phyloP scores from a whole-genome alignment of 2,797 vertebrate genomes.

The Poecilia velifera region DNA sequence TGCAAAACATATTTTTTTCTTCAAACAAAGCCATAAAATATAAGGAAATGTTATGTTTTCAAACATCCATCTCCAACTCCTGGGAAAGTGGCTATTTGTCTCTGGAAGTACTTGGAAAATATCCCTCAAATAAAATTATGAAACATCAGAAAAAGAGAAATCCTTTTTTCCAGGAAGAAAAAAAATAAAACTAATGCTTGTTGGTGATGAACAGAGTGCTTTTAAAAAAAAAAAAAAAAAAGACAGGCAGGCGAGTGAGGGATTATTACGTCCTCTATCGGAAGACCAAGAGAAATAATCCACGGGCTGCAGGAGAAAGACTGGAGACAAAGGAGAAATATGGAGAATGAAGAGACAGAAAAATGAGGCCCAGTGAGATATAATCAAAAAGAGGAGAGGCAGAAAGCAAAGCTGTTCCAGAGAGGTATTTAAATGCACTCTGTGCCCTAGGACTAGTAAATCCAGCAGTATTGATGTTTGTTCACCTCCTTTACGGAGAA shows the following conservation, averaged over 20 bases:
- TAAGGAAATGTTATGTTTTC: not conserved
- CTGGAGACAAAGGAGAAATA: conserved; percentile 11
- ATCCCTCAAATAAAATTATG: not conserved
- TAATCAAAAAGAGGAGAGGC: conserved; percentile 18
- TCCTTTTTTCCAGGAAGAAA: conserved; percentile 27
- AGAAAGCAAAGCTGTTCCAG: conserved; percentile 5
- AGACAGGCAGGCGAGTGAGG: conserved; percentile 33
- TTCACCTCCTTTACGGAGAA: conserved; percentile 52
- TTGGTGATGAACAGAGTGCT: conserved; percentile 22
- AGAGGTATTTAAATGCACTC: conserved; percentile 34
- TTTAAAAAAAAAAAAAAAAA: not conserved
- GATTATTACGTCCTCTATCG: conserved; percentile 45
- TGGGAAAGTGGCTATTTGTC: not conserved
- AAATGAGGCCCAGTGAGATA: not conserved
- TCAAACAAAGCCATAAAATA: not conserved
- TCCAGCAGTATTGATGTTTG: conserved; percentile 45
- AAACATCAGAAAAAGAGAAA: not conserved
- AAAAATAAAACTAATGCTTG: conserved; percentile 32
- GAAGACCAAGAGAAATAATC: conserved; percentile 42
- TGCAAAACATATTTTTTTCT: not conserved
- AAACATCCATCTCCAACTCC: not conserved
- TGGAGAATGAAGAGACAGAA: conserved; percentile 15
- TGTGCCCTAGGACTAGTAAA: conserved; percentile 33
- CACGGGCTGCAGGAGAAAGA: conserved; percentile 29
- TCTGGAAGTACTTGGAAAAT: not conserved